Percentiles rank a stretch among this genome's conserved stretches.
phyloP scores from a whole-genome alignment of 2,888 invertebrate genomes.

The Pseudolycoriella hygida region DNA sequence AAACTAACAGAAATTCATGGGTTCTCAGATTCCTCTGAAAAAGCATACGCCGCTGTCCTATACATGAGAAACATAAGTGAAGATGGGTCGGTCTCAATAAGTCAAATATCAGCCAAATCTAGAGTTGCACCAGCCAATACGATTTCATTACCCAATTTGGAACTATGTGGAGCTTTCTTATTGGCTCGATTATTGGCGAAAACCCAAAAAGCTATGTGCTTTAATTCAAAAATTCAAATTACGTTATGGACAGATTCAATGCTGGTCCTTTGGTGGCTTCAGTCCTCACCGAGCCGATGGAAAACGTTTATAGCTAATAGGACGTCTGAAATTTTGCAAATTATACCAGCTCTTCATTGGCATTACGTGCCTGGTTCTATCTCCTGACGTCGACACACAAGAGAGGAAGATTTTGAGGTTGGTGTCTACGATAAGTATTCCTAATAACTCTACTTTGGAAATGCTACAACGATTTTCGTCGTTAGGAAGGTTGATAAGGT shows the following conservation, averaged over 20 bases:
- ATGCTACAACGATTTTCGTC: no score
- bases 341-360: background rate
- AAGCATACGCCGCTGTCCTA: constrained; percentile 5
- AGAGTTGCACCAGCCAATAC: background rate
- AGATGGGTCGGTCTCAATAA: background rate
- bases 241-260: background rate
- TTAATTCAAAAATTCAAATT: background rate
- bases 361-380: no score
- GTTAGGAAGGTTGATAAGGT: no score
- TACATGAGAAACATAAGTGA: background rate
- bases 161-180: background rate
- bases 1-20: background rate
- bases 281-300: background rate
- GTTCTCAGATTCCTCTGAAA: constrained; percentile 6
- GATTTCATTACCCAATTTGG: background rate
- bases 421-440: no score
- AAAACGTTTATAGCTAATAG: background rate
- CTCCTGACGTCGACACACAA: no score
- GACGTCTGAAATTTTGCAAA: background rate
- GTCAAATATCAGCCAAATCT: background rate
- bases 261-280: background rate
- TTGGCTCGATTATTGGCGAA: background rate
- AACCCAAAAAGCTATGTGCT: no score
- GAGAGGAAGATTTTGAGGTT: no score
- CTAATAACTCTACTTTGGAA: no score